These are phyloP conservation scores for Epistrophe eligans DNA, from an alignment of 2,888 invertebrate species.

Conservation along the genomic window DNA sequence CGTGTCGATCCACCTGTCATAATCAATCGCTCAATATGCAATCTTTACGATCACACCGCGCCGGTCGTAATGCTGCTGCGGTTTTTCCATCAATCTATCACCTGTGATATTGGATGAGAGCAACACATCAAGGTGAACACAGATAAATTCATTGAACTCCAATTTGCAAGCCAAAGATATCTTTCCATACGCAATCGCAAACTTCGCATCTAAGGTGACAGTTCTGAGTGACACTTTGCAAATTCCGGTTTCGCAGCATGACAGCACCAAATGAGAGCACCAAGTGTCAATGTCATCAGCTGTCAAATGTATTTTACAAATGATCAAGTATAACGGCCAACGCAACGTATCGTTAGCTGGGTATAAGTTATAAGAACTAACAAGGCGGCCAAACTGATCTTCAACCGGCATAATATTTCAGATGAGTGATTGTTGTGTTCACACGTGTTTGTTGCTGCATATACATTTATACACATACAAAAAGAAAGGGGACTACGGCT, in stretches of 20 bases:
- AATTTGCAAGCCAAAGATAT: slow-evolving; percentile 39
- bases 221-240: slow-evolving; percentile 56
- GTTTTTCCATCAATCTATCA: slow-evolving; percentile 76
- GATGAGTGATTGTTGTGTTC: slow-evolving; percentile 75
- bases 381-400: slow-evolving; percentile 14
- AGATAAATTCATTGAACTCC: slow-evolving; percentile 72
- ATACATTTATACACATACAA: neutral
- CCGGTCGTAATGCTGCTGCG: slow-evolving; percentile 47
- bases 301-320: slow-evolving; percentile 74
- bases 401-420: slow-evolving; percentile 60
- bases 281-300: slow-evolving; percentile 76
- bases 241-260: slow-evolving; percentile 70
- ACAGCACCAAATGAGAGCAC: slow-evolving; percentile 67
- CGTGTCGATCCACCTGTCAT: slow-evolving; percentile 68
- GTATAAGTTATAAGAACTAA: too few species aligned
- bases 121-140: slow-evolving; percentile 72
- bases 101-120: slow-evolving; percentile 62
- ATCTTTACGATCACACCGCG: slow-evolving; percentile 57
- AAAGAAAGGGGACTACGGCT: neutral
- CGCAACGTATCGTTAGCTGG: neutral
- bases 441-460: slow-evolving; percentile 45
- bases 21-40: slow-evolving; percentile 74
- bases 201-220: slow-evolving; percentile 50
- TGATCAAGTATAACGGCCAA: slow-evolving; percentile 51
- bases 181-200: slow-evolving; percentile 30